Percentiles rank a stretch among this genome's conserved stretches.
These are phyloP conservation scores for Pseudococcus jackbeardsleyi DNA, from an alignment of 2,888 invertebrate species.

Conservation along the genomic window DNA sequence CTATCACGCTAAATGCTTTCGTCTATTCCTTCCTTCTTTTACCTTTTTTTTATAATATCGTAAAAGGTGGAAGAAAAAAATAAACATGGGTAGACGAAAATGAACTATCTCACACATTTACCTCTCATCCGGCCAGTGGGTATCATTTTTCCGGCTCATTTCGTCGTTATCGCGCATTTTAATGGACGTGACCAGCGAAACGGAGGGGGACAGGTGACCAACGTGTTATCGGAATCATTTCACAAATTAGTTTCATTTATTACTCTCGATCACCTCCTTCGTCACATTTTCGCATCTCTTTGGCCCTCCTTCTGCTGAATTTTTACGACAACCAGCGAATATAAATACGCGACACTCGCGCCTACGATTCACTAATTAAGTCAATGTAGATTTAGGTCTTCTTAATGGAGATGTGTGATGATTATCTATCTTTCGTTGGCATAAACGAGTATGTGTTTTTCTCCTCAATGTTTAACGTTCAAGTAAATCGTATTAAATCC, in stretches of 20 bases:
- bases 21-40: not conserved
- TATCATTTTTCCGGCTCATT: too few relatives aligned
- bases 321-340: not conserved
- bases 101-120: constrained; percentile 1
- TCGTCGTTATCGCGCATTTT: not conserved
- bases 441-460: not conserved
- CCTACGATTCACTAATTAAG: constrained; percentile 2
- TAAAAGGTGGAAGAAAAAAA: not conserved
- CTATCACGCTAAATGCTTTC: constrained; percentile 29
- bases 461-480: not conserved
- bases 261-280: not conserved
- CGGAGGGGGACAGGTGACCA: not conserved
- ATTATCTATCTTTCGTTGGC: not conserved
- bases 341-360: not conserved
- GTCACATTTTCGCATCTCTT: not conserved
- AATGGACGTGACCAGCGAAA: not conserved
- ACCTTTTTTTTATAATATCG: not conserved
- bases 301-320: not conserved
- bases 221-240: constrained; percentile 34
- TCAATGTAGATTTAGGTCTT: not conserved
- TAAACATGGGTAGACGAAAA: constrained; percentile 10
- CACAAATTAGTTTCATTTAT: constrained; percentile 40
- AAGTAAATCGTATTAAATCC: not conserved
- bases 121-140: not conserved
- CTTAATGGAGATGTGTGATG: not conserved